phyloP scores from a whole-genome alignment of 2,797 vertebrate species.

The Falco cherrug region DNA sequence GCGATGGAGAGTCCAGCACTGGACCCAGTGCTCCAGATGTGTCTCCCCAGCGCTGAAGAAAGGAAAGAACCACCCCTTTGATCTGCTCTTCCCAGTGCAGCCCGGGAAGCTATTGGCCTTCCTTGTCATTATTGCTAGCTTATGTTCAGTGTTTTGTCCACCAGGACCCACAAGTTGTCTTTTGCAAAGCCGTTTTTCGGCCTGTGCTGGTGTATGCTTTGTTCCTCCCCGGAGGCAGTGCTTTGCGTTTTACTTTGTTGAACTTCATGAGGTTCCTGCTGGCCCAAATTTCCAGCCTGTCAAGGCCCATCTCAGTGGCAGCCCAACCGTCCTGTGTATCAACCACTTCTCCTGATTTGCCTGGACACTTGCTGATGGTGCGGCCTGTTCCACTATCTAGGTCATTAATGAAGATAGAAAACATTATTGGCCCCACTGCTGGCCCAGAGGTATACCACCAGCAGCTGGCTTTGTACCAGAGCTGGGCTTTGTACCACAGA shows the following conservation, averaged over 20 bases:
- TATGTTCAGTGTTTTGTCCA: neutral
- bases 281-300: neutral
- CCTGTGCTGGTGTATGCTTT: neutral
- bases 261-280: neutral
- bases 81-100: neutral
- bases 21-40: neutral
- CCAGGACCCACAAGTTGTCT: fast-evolving
- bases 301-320: neutral
- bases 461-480: neutral
- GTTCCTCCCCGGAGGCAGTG: neutral
- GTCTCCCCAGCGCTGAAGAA: neutral
- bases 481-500: neutral
- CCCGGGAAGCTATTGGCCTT: neutral
- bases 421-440: neutral
- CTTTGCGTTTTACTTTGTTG: neutral
- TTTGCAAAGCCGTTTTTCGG: neutral
- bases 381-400: neutral
- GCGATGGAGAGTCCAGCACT: neutral
- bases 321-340: neutral
- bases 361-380: neutral
- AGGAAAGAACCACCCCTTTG: neutral
- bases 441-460: neutral
- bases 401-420: neutral
- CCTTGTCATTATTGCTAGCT: neutral
- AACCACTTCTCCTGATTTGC: neutral